phyloP scores from a whole-genome alignment of 2,888 invertebrate genomes.

The Amorpha juglandis region DNA sequence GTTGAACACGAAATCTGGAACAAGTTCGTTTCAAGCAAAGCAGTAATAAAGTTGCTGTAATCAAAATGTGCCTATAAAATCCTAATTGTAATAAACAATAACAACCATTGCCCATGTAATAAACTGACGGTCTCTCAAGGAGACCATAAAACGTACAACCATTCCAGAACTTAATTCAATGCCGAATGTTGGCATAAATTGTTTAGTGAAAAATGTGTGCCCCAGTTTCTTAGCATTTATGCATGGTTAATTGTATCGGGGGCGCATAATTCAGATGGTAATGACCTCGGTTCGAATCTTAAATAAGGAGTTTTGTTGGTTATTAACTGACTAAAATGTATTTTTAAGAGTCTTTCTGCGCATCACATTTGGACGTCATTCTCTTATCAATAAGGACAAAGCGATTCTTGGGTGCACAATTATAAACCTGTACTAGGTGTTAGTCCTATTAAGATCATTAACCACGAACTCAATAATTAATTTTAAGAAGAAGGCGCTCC shows the following conservation, averaged over 20 bases:
- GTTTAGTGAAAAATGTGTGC: not conserved
- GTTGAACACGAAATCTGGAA: not conserved
- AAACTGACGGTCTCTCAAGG: conserved; percentile 11
- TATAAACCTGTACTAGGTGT: too few species aligned
- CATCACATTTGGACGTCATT: too few species aligned
- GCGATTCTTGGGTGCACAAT: too few species aligned
- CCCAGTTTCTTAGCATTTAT: not conserved
- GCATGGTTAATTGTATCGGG: not conserved
- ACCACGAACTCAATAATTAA: too few species aligned
- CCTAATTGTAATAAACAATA: conserved; percentile 25
- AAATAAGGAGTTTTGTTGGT: too few species aligned
- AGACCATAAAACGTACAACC: conserved; percentile 7
- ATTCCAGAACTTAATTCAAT: conserved; percentile 1
- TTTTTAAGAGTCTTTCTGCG: too few species aligned
- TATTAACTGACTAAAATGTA: too few species aligned
- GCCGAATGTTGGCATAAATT: conserved; percentile 3
- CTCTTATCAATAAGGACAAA: too few species aligned
- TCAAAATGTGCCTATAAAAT: conserved; percentile 21
- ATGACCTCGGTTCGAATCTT: not conserved
- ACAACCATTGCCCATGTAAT: conserved; percentile 4
- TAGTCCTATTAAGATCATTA: too few species aligned
- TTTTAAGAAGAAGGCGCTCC: too few species aligned
- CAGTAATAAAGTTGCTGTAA: conserved; percentile 15
- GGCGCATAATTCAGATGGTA: not conserved
- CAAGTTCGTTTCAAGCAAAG: conserved; percentile 4